Evolutionary conservation across 2,797 vertebrate species (phyloP), one percentile per base, ranked within the genome.

Genomic region (Allobates femoralis): DNA sequence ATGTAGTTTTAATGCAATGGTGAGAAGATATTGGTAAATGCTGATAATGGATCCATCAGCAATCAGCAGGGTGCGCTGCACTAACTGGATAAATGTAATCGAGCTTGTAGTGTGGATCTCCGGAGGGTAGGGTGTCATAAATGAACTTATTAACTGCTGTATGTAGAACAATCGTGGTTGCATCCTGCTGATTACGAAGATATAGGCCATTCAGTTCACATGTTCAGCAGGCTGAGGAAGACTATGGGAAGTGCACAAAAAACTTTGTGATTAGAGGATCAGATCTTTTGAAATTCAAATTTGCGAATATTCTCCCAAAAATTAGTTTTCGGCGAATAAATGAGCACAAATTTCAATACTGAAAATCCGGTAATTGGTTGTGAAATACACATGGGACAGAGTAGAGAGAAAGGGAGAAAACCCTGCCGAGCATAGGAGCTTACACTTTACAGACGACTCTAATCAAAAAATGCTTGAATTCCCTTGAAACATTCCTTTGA

Each of bases 51-150:
- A 58, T 74, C 69, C 67, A 83, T 83, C 81, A 75, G 11, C n/a
- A 41, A 83, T 74, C 34, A 60, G 81, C 81, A 23, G 81, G 81
- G 69, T 56, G 67, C 37, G 26, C 34, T 15, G 53, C n/a, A 62
- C 81, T 83, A 60, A 74, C 69, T 75, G 81, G 69, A 75, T 74
- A 62, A 74, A n/a, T 60, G 69, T 60, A 83, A 74, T 83, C 34
- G 55, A 74, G 81, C 81, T 74, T 0, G 15, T 50, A 83, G 69
- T 30, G 34, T 75, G 19, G 53, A 46, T 71, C 55, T 41, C 81
- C 53, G 6, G 34, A 69, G 67, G 81, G 32, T 46, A 46, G 71
- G 19, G 28, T 83, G 66, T 73, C 32, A 73, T 56, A 26, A 67
- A 83, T 71, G 67, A 74, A 60, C 26, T 62, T 83, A 74, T 83